Evolutionary conservation across 2,888 invertebrate genomes (phyloP).

Genomic region (Melanargia galathea): DNA sequence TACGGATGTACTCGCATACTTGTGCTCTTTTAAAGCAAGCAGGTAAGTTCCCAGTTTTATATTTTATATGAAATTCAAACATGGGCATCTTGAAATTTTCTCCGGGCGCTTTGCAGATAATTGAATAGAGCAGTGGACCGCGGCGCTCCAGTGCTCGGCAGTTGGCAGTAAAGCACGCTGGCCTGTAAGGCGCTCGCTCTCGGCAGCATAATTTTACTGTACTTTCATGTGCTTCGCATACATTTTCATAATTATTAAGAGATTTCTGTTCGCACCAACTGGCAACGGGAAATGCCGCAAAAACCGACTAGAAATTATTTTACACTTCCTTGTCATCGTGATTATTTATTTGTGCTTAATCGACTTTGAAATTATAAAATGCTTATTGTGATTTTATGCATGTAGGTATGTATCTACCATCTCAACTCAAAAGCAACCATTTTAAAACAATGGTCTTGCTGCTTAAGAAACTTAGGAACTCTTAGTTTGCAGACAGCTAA

Average conservation of each 20-base stretch:
- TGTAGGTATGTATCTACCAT: too few relatives aligned
- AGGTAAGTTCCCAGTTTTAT: conserved; percentile 34
- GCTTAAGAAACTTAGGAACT: too few relatives aligned
- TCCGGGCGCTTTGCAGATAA: conserved; percentile 62
- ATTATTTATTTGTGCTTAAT: conserved; percentile 36
- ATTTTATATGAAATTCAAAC: conserved; percentile 50
- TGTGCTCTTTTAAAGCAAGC: not conserved
- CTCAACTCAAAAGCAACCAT: too few relatives aligned
- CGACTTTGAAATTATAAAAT: not conserved
- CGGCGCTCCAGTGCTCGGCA: conserved; percentile 51
- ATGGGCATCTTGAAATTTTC: conserved; percentile 64
- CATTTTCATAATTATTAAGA: conserved; percentile 81
- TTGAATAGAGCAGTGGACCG: conserved; percentile 70
- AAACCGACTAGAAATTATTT: conserved; percentile 62
- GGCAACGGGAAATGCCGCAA: too few relatives aligned
- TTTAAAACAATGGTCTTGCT: not conserved
- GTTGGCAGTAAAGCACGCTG: conserved; percentile 67
- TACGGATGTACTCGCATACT: not conserved
- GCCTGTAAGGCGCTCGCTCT: conserved; percentile 62
- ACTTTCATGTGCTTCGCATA: conserved; percentile 81
- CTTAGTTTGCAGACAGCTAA: too few relatives aligned
- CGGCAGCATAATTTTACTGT: conserved; percentile 76
- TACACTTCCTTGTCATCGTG: conserved; percentile 63
- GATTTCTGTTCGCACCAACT: conserved; percentile 71
- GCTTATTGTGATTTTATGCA: not conserved